Conservation (phyloP, 2,113 vertebrate species). For the Muntiacus muntjak region DNA sequence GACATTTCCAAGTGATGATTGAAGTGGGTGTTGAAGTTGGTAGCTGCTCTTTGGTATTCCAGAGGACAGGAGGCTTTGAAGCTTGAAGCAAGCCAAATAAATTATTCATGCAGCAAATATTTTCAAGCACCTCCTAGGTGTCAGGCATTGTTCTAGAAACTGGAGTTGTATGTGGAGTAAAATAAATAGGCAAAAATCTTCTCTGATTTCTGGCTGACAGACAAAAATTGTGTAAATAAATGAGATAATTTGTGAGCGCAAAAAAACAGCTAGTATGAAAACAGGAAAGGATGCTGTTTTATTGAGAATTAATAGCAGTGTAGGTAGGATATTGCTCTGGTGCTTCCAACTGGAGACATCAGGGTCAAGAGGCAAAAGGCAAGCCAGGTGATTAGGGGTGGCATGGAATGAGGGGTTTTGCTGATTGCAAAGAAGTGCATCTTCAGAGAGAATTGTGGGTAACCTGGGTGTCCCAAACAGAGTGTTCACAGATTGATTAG, state of each 20-base stretch:
- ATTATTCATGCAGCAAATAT: slow-evolving; percentile 23
- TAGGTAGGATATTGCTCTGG: background rate
- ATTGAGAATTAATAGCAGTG: background rate
- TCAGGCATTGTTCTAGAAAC: slow-evolving; percentile 30
- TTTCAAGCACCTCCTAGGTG: slow-evolving; percentile 19
- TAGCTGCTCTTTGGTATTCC: background rate
- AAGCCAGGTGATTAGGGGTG: background rate
- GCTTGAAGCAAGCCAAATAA: background rate
- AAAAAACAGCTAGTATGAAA: background rate
- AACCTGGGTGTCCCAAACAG: background rate
- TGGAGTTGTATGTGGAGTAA: background rate
- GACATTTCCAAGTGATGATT: background rate
- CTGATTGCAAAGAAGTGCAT: background rate
- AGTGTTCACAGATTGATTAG: background rate
- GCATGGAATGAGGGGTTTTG: background rate
- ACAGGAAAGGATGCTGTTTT: background rate
- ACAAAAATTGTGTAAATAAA: slow-evolving; percentile 1
- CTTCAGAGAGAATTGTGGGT: background rate
- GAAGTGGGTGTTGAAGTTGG: background rate
- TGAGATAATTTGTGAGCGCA: background rate
- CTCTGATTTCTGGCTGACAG: background rate
- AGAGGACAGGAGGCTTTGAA: background rate
- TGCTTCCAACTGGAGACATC: background rate
- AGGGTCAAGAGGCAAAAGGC: background rate
- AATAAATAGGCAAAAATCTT: background rate